Base-by-base conservation (phyloP, 1,140 invertebrate species). In the Anastrepha ludens region DNA sequence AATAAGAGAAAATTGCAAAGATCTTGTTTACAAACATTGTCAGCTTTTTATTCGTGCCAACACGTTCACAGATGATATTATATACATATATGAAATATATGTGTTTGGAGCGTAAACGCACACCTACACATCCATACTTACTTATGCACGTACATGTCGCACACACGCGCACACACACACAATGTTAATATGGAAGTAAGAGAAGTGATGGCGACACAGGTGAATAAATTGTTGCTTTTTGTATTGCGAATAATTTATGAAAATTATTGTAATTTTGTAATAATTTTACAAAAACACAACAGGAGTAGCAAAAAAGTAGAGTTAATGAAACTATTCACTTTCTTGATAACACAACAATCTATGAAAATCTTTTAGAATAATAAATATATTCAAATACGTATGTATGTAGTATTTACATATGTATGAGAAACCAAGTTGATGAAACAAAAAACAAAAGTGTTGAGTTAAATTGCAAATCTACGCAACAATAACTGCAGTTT, bases 1-100 rank as follows among this genome's bases (percentile, higher is more conserved):
- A 59, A 70, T 50, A 87, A n/a, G 65, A 87, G 81, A 47, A 81
- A 85, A 64, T 86, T 29, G 41, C 62, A 88, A 88, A 85, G 47
- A 85, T 67, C 81, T 86, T 88, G 87, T 88, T 88, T 88, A 86
- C 87, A 88, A 88, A 88, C 87, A 88, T 85, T 85, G 65, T 41
- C 5, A 85, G 81, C 62, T 88, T 88, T 62, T 88, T 58, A 41
- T 50, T 67, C n/a, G 9, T 29, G 4, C 8, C 70, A 70, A 67
- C 62, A 65, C 55, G 78, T 29, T 29, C 4, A 44, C 39, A 87
- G 1, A 86, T 58, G n/a, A 4, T 41, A 39, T 74, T 78, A 41
- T 59, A 87, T 74, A 74, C 20, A 60, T 15, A 60, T 55, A 55
- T 55, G 50, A 55, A 55, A 55, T 55, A 55, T 55, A 11, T 55